A percentile compares a stretch with the other conserved stretches of the same genome.
Conservation (phyloP, 2,113 vertebrate species). For the Heterochromis multidens region DNA sequence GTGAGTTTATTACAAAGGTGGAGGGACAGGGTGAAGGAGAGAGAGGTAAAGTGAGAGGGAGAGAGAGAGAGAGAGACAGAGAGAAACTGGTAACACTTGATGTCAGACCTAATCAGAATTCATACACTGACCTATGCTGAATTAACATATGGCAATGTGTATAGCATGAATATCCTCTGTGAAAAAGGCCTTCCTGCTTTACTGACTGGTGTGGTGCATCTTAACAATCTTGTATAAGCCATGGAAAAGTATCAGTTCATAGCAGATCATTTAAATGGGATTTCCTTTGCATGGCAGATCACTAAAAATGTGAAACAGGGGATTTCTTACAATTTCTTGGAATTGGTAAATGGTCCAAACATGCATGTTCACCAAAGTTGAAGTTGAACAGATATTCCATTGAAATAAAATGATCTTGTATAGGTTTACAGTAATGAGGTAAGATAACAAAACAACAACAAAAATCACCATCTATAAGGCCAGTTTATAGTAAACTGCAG, state of each 20-base stretch:
- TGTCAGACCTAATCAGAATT: constrained; percentile 1
- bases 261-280: not conserved
- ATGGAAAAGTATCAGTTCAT: not conserved
- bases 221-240: not conserved
- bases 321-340: not conserved
- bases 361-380: too few species aligned
- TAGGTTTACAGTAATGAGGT: too few species aligned
- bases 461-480: rapidly evolving
- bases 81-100: not conserved
- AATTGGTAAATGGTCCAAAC: not conserved
- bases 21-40: not conserved
- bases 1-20: not conserved
- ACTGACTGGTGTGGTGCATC: not conserved
- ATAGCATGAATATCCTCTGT: not conserved
- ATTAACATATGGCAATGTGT: not conserved
- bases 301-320: not conserved
- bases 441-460: not conserved
- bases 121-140: not conserved
- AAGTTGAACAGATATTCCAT: too few species aligned
- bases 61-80: not conserved
- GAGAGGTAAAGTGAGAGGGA: not conserved
- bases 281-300: not conserved
- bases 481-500: not conserved
- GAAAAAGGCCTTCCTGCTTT: not conserved
- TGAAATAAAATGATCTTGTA: too few species aligned